Evolutionary conservation across 1,140 invertebrate species (phyloP).

Genomic region (Meloidogyne exigua): DNA sequence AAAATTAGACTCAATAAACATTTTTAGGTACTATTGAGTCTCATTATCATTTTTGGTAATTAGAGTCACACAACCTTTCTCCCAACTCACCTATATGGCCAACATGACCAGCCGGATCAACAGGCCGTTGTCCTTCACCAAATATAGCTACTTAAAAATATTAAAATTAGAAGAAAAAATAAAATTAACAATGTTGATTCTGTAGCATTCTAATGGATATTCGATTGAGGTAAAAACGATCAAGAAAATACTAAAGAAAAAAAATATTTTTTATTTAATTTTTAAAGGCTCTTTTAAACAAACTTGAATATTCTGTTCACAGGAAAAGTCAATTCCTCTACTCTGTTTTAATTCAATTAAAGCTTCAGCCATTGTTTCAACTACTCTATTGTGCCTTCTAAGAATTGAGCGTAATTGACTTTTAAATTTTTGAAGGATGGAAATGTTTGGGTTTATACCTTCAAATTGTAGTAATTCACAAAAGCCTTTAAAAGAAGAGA

Average conservation of each 20-base stretch:
- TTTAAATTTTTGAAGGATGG: constrained; percentile 44
- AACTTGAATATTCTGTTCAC: constrained; percentile 80
- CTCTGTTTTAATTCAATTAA: constrained; percentile 92
- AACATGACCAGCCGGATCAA: constrained; percentile 63
- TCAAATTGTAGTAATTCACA: constrained; percentile 31
- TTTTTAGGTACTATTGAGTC: neutral
- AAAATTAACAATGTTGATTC: constrained; percentile 78
- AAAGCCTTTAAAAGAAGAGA: neutral
- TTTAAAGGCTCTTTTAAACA: too few relatives aligned
- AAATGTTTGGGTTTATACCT: constrained; percentile 17
- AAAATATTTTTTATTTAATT: too few relatives aligned
- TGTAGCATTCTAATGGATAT: constrained; percentile 95
- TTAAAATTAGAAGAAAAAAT: neutral
- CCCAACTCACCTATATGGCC: constrained; percentile 68
- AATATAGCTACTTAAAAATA: constrained; percentile 50
- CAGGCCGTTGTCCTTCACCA: neutral
- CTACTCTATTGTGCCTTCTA: constrained; percentile 90
- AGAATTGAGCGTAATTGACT: constrained; percentile 54
- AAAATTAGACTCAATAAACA: neutral
- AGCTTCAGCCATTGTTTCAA: constrained; percentile 97
- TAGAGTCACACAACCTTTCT: too few relatives aligned
- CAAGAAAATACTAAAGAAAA: constrained; percentile 81
- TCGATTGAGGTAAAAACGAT: constrained; percentile 92
- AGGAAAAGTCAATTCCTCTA: constrained; percentile 79
- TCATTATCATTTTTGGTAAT: too few relatives aligned